phyloP scores from a whole-genome alignment of 1,140 invertebrate species.

The Cephus cinctus region DNA sequence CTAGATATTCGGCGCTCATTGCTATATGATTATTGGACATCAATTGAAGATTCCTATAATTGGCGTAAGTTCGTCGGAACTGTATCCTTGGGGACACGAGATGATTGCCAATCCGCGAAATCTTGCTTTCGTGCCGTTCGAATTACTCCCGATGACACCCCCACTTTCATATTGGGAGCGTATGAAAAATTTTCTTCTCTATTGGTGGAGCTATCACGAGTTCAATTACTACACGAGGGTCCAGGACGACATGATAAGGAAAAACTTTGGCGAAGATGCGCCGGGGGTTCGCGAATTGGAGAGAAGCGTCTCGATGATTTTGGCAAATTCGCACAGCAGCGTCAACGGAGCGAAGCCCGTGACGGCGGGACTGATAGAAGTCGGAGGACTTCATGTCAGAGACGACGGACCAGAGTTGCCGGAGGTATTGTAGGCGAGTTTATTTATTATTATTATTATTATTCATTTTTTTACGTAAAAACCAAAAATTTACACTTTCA shows the following conservation, averaged over 20 bases:
- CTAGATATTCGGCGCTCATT: constrained; percentile 32
- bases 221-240: constrained; percentile 20
- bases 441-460: too few species aligned
- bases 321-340: constrained; percentile 63
- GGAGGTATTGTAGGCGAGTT: too few species aligned
- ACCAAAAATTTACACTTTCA: too few species aligned
- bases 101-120: constrained; percentile 62
- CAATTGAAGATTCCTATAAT: constrained; percentile 61
- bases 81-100: constrained; percentile 63
- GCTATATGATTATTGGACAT: constrained; percentile 58
- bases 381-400: constrained; percentile 53
- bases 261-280: constrained; percentile 47
- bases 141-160: constrained; percentile 59
- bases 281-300: constrained; percentile 57
- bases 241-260: constrained; percentile 47
- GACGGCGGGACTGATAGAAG: constrained; percentile 53
- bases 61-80: constrained; percentile 60
- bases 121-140: constrained; percentile 61
- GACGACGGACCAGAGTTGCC: background rate
- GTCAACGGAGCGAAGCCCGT: constrained; percentile 37
- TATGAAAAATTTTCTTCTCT: constrained; percentile 53
- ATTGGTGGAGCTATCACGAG: constrained; percentile 12
- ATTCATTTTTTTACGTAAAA: too few species aligned
- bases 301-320: constrained; percentile 61
- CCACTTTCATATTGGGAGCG: constrained; percentile 62